These are phyloP conservation scores for Hypercompe scribonia DNA, from an alignment of 2,888 invertebrate genomes.

Conservation along the genomic window DNA sequence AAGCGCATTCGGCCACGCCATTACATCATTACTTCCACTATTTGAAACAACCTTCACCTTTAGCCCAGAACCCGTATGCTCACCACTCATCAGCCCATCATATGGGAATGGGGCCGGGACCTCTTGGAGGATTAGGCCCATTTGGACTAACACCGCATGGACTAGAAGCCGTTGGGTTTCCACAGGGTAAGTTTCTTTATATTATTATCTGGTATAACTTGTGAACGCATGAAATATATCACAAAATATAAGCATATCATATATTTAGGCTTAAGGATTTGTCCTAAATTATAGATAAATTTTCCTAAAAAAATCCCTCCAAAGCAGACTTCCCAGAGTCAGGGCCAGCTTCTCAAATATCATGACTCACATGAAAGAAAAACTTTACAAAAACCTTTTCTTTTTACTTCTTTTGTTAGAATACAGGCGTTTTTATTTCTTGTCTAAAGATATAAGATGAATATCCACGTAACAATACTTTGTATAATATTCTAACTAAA, in stretches of 20 bases:
- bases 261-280: neutral
- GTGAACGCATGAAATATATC: neutral
- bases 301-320: neutral
- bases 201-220: neutral
- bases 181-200: conserved; percentile 74
- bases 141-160: conserved; percentile 83
- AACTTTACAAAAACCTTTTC: too few relatives aligned
- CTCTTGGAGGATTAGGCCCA: conserved; percentile 82
- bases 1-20: conserved; percentile 85
- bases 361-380: too few relatives aligned
- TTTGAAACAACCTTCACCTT: conserved; percentile 84
- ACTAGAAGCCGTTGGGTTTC: conserved; percentile 83
- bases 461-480: too few relatives aligned
- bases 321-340: neutral
- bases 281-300: neutral
- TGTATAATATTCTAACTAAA: neutral
- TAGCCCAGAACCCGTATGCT: conserved; percentile 82
- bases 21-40: conserved; percentile 86
- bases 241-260: neutral
- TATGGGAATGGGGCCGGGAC: conserved; percentile 86
- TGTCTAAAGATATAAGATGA: neutral
- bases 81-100: conserved; percentile 82
- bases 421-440: neutral
- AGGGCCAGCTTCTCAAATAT: neutral
- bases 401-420: neutral